Evolutionary conservation across 2,113 vertebrate genomes (phyloP).

Genomic region (Nesogale talazaci): DNA sequence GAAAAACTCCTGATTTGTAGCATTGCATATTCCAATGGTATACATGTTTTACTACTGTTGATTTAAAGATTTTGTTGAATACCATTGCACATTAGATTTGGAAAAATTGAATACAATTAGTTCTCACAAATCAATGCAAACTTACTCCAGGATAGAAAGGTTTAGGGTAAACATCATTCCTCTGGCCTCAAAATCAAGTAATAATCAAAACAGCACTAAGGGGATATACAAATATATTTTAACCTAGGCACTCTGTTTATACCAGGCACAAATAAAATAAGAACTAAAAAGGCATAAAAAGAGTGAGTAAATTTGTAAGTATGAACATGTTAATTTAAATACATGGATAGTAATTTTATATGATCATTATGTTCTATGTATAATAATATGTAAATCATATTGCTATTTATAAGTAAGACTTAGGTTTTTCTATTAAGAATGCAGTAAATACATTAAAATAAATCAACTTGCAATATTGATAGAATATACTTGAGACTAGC

Average conservation of each 20-base stretch:
- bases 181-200: background rate
- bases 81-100: background rate
- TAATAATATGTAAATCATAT: background rate
- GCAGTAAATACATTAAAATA: background rate
- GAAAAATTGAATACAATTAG: background rate
- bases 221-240: background rate
- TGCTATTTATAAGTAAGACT: background rate
- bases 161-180: background rate
- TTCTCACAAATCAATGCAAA: background rate
- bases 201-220: background rate
- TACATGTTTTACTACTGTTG: background rate
- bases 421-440: background rate
- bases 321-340: background rate
- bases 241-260: background rate
- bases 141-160: background rate
- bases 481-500: background rate
- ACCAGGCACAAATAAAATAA: background rate
- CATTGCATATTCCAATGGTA: background rate
- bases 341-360: background rate
- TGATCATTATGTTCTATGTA: background rate
- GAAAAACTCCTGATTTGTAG: background rate
- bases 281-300: background rate
- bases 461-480: background rate
- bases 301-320: background rate
- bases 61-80: background rate